phyloP scores from a whole-genome alignment of 2,113 vertebrate genomes.

The Oncorhynchus nerka region DNA sequence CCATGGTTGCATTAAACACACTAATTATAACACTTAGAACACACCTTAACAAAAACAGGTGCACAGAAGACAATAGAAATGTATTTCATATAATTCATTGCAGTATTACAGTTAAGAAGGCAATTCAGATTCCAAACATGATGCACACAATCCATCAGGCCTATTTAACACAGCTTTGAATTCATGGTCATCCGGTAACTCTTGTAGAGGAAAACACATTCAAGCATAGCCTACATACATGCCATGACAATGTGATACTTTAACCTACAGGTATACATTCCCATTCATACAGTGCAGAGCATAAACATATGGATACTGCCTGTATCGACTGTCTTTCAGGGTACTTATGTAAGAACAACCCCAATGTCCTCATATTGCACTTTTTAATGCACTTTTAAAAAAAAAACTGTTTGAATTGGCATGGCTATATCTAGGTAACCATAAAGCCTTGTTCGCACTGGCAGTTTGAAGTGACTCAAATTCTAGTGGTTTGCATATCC shows the following conservation, averaged over 20 bases:
- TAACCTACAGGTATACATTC: conserved; percentile 14
- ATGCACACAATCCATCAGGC: conserved; percentile 29
- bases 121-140: conserved; percentile 59
- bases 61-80: conserved; percentile 71
- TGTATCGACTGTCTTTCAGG: background rate
- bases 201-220: background rate
- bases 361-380: background rate
- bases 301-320: background rate
- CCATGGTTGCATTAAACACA: conserved; percentile 69
- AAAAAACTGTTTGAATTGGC: no score
- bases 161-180: conserved; percentile 7
- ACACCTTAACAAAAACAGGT: conserved; percentile 79
- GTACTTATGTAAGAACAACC: background rate
- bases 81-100: conserved; percentile 36
- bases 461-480: no score
- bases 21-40: conserved; percentile 76
- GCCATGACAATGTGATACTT: background rate
- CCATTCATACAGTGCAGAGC: background rate
- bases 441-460: no score
- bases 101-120: conserved; percentile 62
- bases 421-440: no score
- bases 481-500: no score
- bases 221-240: background rate
- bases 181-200: background rate
- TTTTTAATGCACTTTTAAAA: background rate